Conservation (phyloP, 2,888 invertebrate species). For the Drosophila phalerata region DNA sequence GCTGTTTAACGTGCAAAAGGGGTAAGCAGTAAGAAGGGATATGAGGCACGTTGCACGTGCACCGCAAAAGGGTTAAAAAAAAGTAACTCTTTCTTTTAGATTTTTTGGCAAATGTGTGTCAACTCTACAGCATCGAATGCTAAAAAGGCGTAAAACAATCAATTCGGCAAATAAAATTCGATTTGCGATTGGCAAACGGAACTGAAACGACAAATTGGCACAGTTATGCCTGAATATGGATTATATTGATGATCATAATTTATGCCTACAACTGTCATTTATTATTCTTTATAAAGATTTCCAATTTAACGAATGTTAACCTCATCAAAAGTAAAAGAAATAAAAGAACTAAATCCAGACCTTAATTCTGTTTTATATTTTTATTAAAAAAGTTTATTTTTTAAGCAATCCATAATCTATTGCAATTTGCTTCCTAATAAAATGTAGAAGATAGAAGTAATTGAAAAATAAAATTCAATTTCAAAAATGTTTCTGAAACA, state of each 20-base stretch:
- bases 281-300: not conserved
- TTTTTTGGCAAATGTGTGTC: slow-evolving; percentile 59
- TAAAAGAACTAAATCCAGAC: too few species aligned
- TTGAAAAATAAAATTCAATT: too few species aligned
- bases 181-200: slow-evolving; percentile 57
- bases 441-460: too few species aligned
- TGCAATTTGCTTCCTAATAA: too few species aligned
- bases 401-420: too few species aligned
- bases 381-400: too few species aligned
- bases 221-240: slow-evolving; percentile 52
- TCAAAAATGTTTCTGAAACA: too few species aligned
- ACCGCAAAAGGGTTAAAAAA: slow-evolving; percentile 61
- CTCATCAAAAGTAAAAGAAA: too few species aligned
- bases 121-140: slow-evolving; percentile 36
- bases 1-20: slow-evolving; percentile 48
- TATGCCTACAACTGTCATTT: slow-evolving; percentile 42
- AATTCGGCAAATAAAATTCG: slow-evolving; percentile 78
- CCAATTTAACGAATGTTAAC: not conserved
- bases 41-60: slow-evolving; percentile 53
- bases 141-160: slow-evolving; percentile 82
- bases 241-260: slow-evolving; percentile 45
- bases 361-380: too few species aligned
- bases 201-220: slow-evolving; percentile 68
- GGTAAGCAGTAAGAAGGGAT: slow-evolving; percentile 16
- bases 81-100: not conserved